Percentiles rank a stretch among this genome's conserved stretches.
Conservation (phyloP, 2,888 invertebrate genomes). For the Dicranocentrus wangi region DNA sequence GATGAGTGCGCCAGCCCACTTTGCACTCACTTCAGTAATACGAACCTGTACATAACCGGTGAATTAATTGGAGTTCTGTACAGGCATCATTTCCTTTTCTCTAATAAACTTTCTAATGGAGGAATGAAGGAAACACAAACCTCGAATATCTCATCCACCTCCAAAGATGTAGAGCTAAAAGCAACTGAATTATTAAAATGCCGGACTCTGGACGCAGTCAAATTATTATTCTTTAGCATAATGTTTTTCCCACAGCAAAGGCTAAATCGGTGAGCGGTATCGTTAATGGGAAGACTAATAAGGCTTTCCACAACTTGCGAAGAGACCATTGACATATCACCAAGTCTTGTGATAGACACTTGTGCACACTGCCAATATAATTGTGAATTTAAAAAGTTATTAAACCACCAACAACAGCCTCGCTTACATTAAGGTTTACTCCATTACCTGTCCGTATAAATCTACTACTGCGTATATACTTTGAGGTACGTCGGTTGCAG, state of each 20-base stretch:
- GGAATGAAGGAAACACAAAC: no score
- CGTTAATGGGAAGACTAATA: conserved; percentile 76
- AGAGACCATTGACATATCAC: conserved; percentile 73
- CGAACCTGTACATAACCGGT: conserved; percentile 76
- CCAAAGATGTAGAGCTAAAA: conserved; percentile 83
- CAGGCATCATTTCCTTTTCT: no score
- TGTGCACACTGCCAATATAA: conserved; percentile 85
- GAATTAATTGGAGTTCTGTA: no score
- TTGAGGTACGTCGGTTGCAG: conserved; percentile 85
- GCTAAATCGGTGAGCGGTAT: conserved; percentile 76
- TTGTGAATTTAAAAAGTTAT: not conserved
- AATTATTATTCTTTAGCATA: conserved; percentile 81
- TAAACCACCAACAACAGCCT: not conserved
- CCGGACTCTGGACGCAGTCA: conserved; percentile 80
- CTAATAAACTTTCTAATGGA: no score
- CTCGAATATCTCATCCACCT: conserved; percentile 86
- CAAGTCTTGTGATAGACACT: conserved; percentile 78
- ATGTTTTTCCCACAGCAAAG: conserved; percentile 81
- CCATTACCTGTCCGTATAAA: conserved; percentile 75
- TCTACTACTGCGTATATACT: conserved; percentile 94
- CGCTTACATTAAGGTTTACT: not conserved
- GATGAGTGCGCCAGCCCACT: conserved; percentile 84
- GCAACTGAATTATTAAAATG: conserved; percentile 80
- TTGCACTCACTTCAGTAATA: conserved; percentile 79
- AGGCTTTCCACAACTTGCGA: conserved; percentile 73